These are phyloP conservation scores for Formica selysi DNA, from an alignment of 1,140 invertebrate genomes.

Conservation along the genomic window DNA sequence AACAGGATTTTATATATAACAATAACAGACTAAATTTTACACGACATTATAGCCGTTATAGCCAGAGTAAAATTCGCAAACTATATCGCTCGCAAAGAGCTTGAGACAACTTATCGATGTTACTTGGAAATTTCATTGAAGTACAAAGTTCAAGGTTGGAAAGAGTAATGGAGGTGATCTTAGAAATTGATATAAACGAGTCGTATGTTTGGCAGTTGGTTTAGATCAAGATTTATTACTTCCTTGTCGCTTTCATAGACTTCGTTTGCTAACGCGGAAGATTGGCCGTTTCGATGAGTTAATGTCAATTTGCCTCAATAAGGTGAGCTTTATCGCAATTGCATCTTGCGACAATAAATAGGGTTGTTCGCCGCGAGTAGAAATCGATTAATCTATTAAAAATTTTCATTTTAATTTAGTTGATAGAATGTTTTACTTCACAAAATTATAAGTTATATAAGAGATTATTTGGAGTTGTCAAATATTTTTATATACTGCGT, in stretches of 20 bases:
- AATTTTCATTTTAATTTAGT: neutral
- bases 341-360: neutral
- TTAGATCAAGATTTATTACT: slow-evolving; percentile 59
- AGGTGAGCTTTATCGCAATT: slow-evolving; percentile 24
- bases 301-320: slow-evolving; percentile 53
- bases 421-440: neutral
- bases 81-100: slow-evolving; percentile 4
- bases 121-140: slow-evolving; percentile 27
- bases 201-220: slow-evolving; percentile 41
- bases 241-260: slow-evolving; percentile 36
- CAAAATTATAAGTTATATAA: neutral
- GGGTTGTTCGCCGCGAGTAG: neutral
- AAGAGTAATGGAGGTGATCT: slow-evolving; percentile 48
- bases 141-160: slow-evolving; percentile 57
- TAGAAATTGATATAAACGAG: slow-evolving; percentile 61
- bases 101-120: neutral
- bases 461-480: neutral
- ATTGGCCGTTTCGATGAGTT: slow-evolving; percentile 40
- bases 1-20: neutral
- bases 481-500: slow-evolving; percentile 8
- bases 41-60: slow-evolving; percentile 16
- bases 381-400: slow-evolving; percentile 10
- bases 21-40: neutral
- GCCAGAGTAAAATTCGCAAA: neutral
- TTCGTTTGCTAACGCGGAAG: neutral